Conservation (phyloP, 2,888 invertebrate species). For the Stratiomys singularior region DNA sequence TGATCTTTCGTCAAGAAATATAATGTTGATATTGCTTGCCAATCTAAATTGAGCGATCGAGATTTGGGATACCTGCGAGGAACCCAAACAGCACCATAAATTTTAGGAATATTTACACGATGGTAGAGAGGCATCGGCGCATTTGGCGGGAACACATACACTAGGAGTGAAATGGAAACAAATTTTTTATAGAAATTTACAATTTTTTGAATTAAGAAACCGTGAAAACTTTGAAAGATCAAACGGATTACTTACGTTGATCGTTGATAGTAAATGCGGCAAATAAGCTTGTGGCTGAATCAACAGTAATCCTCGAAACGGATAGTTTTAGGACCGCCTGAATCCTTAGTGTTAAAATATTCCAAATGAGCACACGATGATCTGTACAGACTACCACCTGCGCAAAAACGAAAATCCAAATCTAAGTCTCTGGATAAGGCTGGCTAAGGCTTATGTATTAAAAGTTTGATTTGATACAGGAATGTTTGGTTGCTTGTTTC, state of each 20-base stretch:
- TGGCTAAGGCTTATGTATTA: no score
- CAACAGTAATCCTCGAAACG: slow-evolving; percentile 67
- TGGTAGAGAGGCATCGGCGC: slow-evolving; percentile 69
- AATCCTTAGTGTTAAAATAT: slow-evolving; percentile 72
- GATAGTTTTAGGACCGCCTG: slow-evolving; percentile 68
- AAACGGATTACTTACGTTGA: slow-evolving; percentile 68
- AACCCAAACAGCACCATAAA: slow-evolving; percentile 69
- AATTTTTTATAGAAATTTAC: no score
- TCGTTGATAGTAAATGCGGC: slow-evolving; percentile 72
- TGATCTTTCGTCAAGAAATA: slow-evolving; percentile 72
- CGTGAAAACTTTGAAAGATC: no score
- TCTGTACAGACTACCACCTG: slow-evolving; percentile 65
- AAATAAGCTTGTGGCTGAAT: slow-evolving; percentile 72
- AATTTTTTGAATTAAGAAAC: no score
- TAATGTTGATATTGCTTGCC: slow-evolving; percentile 72
- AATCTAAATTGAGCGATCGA: slow-evolving; percentile 66
- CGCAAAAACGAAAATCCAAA: no score
- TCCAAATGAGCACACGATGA: slow-evolving; percentile 73
- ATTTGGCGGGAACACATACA: slow-evolving; percentile 71
- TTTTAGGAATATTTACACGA: slow-evolving; percentile 66
- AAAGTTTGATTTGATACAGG: no score
- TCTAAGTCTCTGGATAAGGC: no score
- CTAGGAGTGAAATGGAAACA: slow-evolving; percentile 25
- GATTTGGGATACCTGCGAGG: slow-evolving; percentile 67
- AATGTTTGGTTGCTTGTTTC: no score